Base-by-base conservation (phyloP, 2,113 vertebrate genomes). In the Cyanocitta stelleri region DNA sequence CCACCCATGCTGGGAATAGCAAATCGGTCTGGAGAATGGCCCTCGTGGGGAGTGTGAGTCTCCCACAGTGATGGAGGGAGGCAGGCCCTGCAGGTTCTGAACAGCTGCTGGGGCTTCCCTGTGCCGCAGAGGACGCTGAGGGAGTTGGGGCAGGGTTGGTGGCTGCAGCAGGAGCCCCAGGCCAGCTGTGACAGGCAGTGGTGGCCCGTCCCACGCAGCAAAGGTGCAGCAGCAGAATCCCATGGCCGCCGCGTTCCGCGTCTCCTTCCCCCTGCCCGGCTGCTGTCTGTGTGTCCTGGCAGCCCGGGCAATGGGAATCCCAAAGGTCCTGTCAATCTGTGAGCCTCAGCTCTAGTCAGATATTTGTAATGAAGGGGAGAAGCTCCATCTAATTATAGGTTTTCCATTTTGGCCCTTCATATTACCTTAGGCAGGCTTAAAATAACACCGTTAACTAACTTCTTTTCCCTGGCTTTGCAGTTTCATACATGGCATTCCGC, bases 201-300 rank as follows among this genome's bases (percentile, higher is more conserved):
- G n/a, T 13, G 67, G 16, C 51, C 24, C 15, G 30, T 41, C 44
- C 78, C 16, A 6, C 0, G 0, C 43, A n/a, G 67, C 1, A 0
- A 13, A 63, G 24, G 9, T 9, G 1, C 48, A 46, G 29, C 0
- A 0, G 43, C 49, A 16, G 43, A 27, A 54, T 46, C n/a, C 16
- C 8, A 2, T 0, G 1, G 44, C 17, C 0, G 0, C 44, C 3
- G 1, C 0, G 1, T 32, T 83, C 44, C 0, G 0, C 2, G 0
- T 24, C 35, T 41, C 61, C 68, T 77, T 37, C 61, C 29, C 3
- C 3, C 63, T 64, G 71, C 58, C 76, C 0, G 1, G 0, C 39
- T 49, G 43, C 43, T 89, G 59, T 59, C 37, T 55, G 33, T 2
- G 2, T 68, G 61, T 90, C 52, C 61, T 58, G 55, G 29, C 64